Evolutionary conservation across 35 echinoderm and acorn worm species (phyloP), one percentile per base, ranked within the genome.

Genomic region (Apostichopus parvimensis): DNA sequence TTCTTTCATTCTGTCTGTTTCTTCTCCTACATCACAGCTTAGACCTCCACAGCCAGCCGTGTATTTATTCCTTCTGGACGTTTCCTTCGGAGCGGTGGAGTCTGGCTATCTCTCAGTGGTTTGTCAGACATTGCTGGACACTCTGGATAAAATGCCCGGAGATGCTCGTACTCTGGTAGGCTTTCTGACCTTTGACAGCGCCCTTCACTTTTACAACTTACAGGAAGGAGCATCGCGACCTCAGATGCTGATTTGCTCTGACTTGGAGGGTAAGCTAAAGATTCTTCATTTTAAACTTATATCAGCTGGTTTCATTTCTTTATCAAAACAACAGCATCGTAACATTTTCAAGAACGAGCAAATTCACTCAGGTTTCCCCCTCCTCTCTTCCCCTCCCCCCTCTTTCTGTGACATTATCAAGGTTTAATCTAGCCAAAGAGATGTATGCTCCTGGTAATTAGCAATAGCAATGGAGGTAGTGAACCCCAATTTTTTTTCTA

Each of bases 41-140:
- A 83, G 97, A 73, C 97, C 97, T 21, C 97, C 97, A 15, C 97
- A 99, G 87, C 97, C 97, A 88, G 97, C 97, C 9, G 95, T 95
- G 53, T 99, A 99, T 84, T 91, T 99, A 57, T 99, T 99, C 57
- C 86, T 99, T 15, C 26, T 99, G 22, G 97, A 99, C 76, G 97
- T 99, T 3, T 99, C 94, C 5, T 99, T 99, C 64, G 93, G 95
- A 79, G 94, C 97, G 1, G 95, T 99, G 54, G 95, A 99, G 83
- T 96, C 95, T 15, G 97, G 97, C 55, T 96, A 96, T 73, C 93
- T 99, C 6, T 94, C 97, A 1, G 92, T 99, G 9, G 93, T 94
- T 22, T 99, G 97, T 77, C 97, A 99, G 72, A 89, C 87, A 8
- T 76, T 99, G 13, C 28, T 99, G 14, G 97, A 99, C 23, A 83